Conservation (phyloP, 2,888 invertebrate species). For the Ariolimax columbianus region DNA sequence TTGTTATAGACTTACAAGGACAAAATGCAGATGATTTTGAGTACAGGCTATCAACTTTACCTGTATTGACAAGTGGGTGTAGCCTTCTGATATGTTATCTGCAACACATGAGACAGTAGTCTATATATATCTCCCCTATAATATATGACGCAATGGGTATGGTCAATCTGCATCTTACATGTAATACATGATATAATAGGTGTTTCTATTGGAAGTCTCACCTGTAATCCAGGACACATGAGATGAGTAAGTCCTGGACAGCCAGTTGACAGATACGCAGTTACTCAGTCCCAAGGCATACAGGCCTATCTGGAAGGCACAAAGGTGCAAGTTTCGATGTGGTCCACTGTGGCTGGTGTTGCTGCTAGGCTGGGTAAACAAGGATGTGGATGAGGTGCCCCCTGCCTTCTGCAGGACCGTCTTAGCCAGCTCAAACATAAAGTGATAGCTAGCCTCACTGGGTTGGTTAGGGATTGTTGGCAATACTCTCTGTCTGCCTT, state of each 20-base stretch:
- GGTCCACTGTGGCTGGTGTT: constrained; percentile 84
- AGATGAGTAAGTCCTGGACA: constrained; percentile 97
- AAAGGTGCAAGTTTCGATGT: constrained; percentile 95
- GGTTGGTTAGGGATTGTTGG: constrained; percentile 97
- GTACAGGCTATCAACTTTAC: no score
- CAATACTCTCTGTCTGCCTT: constrained; percentile 75
- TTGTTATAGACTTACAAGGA: no score
- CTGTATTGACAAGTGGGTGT: no score
- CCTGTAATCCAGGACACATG: constrained; percentile 99
- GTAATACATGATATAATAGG: no score
- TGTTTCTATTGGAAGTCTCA: constrained; percentile 74
- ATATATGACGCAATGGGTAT: no score
- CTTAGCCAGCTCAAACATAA: constrained; percentile 99
- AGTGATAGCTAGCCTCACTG: constrained; percentile 98
- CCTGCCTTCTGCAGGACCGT: constrained; percentile 96
- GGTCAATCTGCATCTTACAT: no score
- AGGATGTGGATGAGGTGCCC: constrained; percentile 89
- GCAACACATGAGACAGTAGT: no score
- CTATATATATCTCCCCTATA: no score
- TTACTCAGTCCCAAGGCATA: constrained; percentile 98
- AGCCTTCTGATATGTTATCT: no score
- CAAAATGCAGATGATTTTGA: no score
- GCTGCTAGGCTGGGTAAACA: constrained; percentile 93
- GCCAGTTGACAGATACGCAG: constrained; percentile 97
- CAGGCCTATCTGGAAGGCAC: constrained; percentile 96